Evolutionary conservation across 64 coral and sea anemone genomes (phyloP), one percentile per base, ranked within the genome.

Genomic region (Acropora yongei): DNA sequence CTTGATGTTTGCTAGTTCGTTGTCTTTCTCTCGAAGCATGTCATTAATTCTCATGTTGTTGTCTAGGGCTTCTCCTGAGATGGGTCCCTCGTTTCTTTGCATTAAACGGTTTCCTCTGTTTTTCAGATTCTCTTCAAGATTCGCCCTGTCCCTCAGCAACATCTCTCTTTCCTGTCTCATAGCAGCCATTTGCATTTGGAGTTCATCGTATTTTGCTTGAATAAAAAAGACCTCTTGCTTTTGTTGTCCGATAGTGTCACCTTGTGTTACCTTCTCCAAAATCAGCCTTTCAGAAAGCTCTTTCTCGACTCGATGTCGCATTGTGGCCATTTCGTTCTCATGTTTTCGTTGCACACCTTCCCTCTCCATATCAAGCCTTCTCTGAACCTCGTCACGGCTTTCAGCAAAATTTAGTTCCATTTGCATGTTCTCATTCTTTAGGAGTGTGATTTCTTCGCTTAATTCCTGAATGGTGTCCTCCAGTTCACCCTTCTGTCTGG

Each of bases 271-370:
- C 18, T 60, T 94, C 43, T 97, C 95, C 18, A 90, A 47, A n/a
- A 97, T 73, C 5, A 97, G 49, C 79, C 94, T 97, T 57, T 97
- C 92, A 72, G 88, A 87, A 63, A 97, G 90, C 40, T 97, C 95
- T 18, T 75, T 88, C 19, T 97, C 95, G 57, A 97, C 51, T 65
- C 84, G 89, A 30, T 76, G 19, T 17, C 88, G 86, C 12, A 97
- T 76, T 30, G 94, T 92, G 6, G 94, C 92, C 51, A 49, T 94
- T 47, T 94, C 92, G n/a, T 49, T 87, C 49, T 61, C 50, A 9
- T 82, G 58, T 47, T 91, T 91, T 88, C 91, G 79, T 83, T 74
- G 47, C 44, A 49, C 77, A 46, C 91, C 95, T 77, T 94, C 95
- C 18, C 85, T 93, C 55, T 97, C 95, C n/a, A 97, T 88, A 2